phyloP scores from a whole-genome alignment of 2,797 vertebrate genomes.

The Chelmon rostratus region DNA sequence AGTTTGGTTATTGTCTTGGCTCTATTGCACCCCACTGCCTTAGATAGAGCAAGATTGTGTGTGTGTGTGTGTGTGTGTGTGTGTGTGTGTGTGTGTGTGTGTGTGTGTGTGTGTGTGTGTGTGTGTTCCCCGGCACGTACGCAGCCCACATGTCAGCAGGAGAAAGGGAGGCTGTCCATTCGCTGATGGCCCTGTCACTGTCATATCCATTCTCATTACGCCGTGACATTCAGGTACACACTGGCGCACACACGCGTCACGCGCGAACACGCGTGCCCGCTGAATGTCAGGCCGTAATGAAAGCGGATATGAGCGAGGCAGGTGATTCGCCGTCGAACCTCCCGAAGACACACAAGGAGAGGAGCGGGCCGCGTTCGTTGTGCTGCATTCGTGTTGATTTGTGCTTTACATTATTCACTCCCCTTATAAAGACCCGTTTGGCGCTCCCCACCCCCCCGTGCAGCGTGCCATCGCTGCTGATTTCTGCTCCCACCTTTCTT shows the following conservation, averaged over 20 bases:
- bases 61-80: conserved; percentile 26
- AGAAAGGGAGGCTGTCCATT: conserved; percentile 40
- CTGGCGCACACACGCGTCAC: conserved; percentile 10
- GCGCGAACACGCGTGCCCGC: conserved; percentile 32
- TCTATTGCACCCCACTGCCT: conserved; percentile 65
- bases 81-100: conserved; percentile 23
- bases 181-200: conserved; percentile 75
- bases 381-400: conserved; percentile 55
- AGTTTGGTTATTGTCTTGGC: conserved; percentile 82
- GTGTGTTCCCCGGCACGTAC: conserved; percentile 24
- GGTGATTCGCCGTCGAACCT: conserved; percentile 69
- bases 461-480: conserved; percentile 25
- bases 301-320: conserved; percentile 78
- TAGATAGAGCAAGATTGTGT: conserved; percentile 53
- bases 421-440: conserved; percentile 56
- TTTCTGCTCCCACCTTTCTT: conserved; percentile 27
- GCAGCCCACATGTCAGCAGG: conserved; percentile 39
- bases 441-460: not conserved
- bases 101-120: conserved; percentile 20
- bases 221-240: conserved; percentile 77
- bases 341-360: conserved; percentile 56
- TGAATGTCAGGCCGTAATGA: conserved; percentile 87
- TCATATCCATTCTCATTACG: conserved; percentile 82
- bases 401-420: conserved; percentile 59
- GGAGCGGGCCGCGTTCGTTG: conserved; percentile 26